Percentiles rank a stretch among this genome's conserved stretches.
These are phyloP conservation scores for Callaeas wilsoni DNA, from an alignment of 2,113 vertebrate genomes.

Conservation along the genomic window DNA sequence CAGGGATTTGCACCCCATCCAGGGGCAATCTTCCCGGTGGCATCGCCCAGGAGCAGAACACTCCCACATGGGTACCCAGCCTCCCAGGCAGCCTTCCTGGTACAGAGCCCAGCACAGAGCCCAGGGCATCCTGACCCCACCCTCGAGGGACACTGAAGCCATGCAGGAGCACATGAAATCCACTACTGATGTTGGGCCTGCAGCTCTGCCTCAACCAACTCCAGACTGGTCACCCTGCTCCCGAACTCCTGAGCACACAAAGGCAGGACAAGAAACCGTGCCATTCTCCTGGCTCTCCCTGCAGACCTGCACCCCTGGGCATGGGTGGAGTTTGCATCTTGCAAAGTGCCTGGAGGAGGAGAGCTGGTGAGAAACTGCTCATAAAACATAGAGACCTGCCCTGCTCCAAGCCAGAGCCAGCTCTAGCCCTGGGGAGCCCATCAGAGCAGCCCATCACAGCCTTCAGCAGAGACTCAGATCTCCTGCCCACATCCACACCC, in stretches of 20 bases:
- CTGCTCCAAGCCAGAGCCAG: background rate
- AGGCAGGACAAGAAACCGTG: background rate
- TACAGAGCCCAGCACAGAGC: background rate
- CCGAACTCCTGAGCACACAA: background rate
- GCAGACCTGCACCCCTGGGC: rapidly evolving
- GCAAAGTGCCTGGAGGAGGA: background rate
- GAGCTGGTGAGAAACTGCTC: background rate
- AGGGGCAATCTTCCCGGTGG: background rate
- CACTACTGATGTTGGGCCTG: rapidly evolving
- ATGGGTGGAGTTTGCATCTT: rapidly evolving
- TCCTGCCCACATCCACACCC: background rate
- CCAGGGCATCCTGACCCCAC: background rate
- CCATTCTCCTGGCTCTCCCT: background rate
- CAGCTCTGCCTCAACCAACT: background rate
- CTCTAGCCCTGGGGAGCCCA: background rate
- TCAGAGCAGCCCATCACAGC: background rate
- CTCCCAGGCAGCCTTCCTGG: background rate
- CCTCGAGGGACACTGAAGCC: background rate
- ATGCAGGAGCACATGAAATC: background rate
- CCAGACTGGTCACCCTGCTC: background rate
- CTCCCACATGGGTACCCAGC: rapidly evolving
- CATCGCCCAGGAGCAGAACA: background rate
- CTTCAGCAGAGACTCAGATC: background rate
- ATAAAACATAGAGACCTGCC: background rate
- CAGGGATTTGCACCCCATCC: background rate